These are phyloP conservation scores for Halisarca cf. caerulea DNA, from an alignment of 37 sponge, comb jelly and placozoan genomes.

Conservation along the genomic window DNA sequence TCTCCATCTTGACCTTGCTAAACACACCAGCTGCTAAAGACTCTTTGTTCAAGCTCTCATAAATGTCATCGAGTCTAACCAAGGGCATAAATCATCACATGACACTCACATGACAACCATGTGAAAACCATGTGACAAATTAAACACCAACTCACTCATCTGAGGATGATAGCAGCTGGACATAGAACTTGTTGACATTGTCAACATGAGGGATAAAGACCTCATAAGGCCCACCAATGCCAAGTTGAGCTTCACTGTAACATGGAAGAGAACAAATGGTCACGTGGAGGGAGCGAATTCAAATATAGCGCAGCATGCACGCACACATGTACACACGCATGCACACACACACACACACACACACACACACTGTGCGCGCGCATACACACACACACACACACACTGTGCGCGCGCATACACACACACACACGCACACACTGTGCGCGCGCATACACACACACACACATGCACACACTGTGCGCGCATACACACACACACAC, in stretches of 20 bases:
- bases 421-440: no score
- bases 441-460: not conserved
- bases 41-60: not conserved
- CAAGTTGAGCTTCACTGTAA: not conserved
- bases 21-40: not conserved
- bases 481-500: no score
- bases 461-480: not conserved
- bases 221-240: not conserved
- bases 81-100: not conserved
- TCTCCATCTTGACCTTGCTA: not conserved
- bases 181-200: not conserved
- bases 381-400: not conserved
- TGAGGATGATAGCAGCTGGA: not conserved
- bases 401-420: not conserved
- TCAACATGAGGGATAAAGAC: not conserved
- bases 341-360: not conserved
- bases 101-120: not conserved
- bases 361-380: not conserved
- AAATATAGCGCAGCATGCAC: no score
- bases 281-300: no score
- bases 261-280: not conserved
- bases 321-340: not conserved
- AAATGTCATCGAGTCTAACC: conserved; percentile 3
- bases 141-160: not conserved
- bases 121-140: not conserved